Conservation (phyloP, 2,888 invertebrate species). For the Acleris laterana region DNA sequence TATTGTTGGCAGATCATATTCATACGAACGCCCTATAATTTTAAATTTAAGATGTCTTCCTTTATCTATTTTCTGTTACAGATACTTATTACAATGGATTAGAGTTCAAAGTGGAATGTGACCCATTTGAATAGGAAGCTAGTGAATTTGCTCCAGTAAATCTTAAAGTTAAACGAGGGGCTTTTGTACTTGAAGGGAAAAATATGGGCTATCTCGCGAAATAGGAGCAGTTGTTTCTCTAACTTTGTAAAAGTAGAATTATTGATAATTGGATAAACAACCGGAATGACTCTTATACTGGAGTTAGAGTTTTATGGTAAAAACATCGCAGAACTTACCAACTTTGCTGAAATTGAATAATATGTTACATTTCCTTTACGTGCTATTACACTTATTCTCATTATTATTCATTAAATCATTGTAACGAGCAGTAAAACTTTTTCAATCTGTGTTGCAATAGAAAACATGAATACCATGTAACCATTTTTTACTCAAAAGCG, state of each 20-base stretch:
- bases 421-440: too few relatives aligned
- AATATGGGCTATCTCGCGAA: slow-evolving; percentile 13
- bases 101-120: slow-evolving; percentile 7
- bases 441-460: too few relatives aligned
- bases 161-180: slow-evolving; percentile 55
- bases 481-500: too few relatives aligned
- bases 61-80: slow-evolving; percentile 1
- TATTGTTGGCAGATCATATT: slow-evolving; percentile 24
- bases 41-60: slow-evolving; percentile 20
- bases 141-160: slow-evolving; percentile 54
- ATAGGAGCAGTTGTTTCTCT: slow-evolving; percentile 9
- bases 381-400: too few relatives aligned
- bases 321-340: too few relatives aligned
- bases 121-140: slow-evolving; percentile 5
- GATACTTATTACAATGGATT: slow-evolving; percentile 2
- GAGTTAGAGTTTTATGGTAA: background rate
- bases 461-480: too few relatives aligned
- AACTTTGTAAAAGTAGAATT: background rate
- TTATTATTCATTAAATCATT: too few relatives aligned
- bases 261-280: background rate
- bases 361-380: too few relatives aligned
- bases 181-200: slow-evolving; percentile 41
- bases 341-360: too few relatives aligned
- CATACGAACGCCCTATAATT: slow-evolving; percentile 34
- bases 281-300: background rate